A percentile compares a stretch with the other conserved stretches of the same genome.
phyloP scores from a whole-genome alignment of 2,888 invertebrate genomes.

The Trichopoda pennipes region DNA sequence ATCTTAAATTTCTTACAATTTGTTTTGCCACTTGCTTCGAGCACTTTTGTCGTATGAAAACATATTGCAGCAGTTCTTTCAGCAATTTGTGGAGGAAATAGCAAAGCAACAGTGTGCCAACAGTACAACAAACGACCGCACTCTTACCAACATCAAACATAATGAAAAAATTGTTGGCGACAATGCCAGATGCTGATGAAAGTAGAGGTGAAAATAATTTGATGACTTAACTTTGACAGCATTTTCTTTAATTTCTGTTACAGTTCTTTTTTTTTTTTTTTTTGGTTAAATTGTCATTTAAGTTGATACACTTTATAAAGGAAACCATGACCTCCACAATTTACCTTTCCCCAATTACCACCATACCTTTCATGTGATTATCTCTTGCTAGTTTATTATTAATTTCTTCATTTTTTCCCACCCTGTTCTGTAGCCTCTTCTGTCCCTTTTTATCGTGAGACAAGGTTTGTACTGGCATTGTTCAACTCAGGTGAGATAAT shows the following conservation, averaged over 20 bases:
- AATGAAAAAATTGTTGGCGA: constrained; percentile 21
- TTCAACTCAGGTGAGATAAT: constrained; percentile 50
- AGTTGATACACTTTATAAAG: constrained; percentile 48
- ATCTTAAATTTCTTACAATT: constrained; percentile 26
- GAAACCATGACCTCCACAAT: constrained; percentile 52
- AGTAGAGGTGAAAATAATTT: constrained; percentile 10
- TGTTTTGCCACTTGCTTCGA: constrained; percentile 25
- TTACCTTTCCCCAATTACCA: constrained; percentile 18
- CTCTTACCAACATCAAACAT: not conserved
- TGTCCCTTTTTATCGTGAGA: not conserved
- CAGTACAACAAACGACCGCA: not conserved
- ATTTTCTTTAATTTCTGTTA: constrained; percentile 37
- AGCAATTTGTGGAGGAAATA: constrained; percentile 16
- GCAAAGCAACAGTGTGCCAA: constrained; percentile 35
- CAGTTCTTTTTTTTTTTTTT: not conserved
- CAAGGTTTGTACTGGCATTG: constrained; percentile 11
- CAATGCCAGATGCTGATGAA: not conserved
- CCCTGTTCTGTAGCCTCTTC: not conserved
- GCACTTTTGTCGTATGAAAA: constrained; percentile 26
- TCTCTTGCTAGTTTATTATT: constrained; percentile 30
- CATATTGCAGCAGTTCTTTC: constrained; percentile 37
- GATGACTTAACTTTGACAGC: constrained; percentile 54
- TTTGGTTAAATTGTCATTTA: constrained; percentile 40
- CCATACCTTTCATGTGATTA: constrained; percentile 46
- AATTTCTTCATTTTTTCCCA: constrained; percentile 14